Base-by-base conservation (phyloP, 2,888 invertebrate species). In the Galerucella calmariensis region DNA sequence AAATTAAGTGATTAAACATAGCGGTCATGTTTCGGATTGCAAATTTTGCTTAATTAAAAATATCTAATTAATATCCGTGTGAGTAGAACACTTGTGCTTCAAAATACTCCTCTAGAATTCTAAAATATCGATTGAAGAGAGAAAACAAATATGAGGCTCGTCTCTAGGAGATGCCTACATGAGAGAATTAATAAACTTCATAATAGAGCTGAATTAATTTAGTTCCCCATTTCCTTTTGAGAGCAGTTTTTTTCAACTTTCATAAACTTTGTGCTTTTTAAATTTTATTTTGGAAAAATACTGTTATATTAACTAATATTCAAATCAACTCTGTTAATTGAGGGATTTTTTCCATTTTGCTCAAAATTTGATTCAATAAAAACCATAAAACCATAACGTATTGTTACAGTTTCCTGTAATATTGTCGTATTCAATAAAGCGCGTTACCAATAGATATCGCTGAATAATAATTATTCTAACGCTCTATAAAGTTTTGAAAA, bases 21-120 rank as follows among this genome's bases (percentile, higher is more conserved):
- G 78, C 77, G 74, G 78, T 80, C 80, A 78, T 80, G 80, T 72
- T 76, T 73, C 61, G 63, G 69, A 69, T 68, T 76, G 79, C 78
- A 78, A 82, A 81, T 81, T 83, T 82, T 82, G 82, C 83, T 84
- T 84, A 84, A 84, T 84, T 84, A 84, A 84, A 83, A 84, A 84
- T 80, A 82, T 81, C 81, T 82, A 82, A 84, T 84, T 83, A 84
- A 83, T 82, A 82, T 80, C 78, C 81, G 82, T 82, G 83, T 77
- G 82, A 83, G 80, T 78, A 79, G 75, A 69, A 58, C 73, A 73
- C 68, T 73, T 73, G 73, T 56, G 68, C 58, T 63, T 72, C 74
- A 12, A 65, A 77, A 65, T 70, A 79, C 81, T 78, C 76, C 75
- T 53, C 58, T 72, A 74, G 82, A 82, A 80, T 82, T 81, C 81